Conservation (phyloP, 2,797 vertebrate species). For the Cossypha polioptera region DNA sequence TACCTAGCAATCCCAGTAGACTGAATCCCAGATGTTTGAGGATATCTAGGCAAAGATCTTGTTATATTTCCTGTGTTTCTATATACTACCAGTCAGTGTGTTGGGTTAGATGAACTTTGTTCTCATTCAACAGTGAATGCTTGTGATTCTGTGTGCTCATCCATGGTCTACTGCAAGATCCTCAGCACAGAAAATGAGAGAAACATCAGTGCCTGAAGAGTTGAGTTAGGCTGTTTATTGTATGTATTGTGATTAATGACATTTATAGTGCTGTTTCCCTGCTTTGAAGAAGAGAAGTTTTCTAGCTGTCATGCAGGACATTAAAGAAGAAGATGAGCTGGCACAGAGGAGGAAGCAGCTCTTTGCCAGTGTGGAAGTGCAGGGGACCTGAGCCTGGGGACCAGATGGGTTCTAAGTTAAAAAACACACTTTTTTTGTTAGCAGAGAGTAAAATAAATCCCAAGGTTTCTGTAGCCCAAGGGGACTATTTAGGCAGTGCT, state of each 20-base stretch:
- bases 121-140: not conserved
- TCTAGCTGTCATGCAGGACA: not conserved
- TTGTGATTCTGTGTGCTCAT: not conserved
- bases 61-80: not conserved
- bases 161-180: not conserved
- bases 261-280: rapidly evolving
- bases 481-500: not conserved
- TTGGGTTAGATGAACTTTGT: not conserved
- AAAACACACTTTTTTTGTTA: not conserved
- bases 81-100: not conserved
- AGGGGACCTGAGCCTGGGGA: not conserved
- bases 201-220: not conserved
- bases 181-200: not conserved
- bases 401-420: not conserved
- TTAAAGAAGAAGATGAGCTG: not conserved
- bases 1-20: not conserved
- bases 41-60: not conserved
- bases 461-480: not conserved
- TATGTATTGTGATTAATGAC: not conserved
- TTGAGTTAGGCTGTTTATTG: not conserved
- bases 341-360: not conserved
- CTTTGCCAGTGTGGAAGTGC: not conserved
- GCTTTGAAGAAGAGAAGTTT: not conserved
- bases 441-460: not conserved
- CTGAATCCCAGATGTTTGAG: not conserved